These are phyloP conservation scores for Andricus curvator DNA, from an alignment of 2,888 invertebrate species.

Conservation along the genomic window DNA sequence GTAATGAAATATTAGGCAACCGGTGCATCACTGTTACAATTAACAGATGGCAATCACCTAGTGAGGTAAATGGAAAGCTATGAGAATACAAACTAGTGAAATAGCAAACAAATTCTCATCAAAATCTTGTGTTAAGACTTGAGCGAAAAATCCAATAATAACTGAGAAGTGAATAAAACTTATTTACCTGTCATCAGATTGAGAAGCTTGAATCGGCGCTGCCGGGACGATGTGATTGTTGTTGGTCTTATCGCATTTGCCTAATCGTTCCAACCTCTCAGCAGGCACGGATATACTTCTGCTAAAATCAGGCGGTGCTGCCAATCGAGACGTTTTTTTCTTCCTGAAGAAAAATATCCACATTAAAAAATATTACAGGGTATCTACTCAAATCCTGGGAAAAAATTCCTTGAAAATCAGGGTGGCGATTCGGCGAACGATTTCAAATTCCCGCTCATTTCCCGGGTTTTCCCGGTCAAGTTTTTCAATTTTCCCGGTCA, in stretches of 20 bases:
- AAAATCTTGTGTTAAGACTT: background rate
- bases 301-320: conserved; percentile 87
- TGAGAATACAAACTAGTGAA: conserved; percentile 40
- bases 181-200: conserved; percentile 79
- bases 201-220: conserved; percentile 72
- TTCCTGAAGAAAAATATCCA: conserved; percentile 80
- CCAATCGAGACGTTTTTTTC: conserved; percentile 85
- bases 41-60: conserved; percentile 12
- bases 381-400: too few relatives aligned
- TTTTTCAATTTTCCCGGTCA: too few relatives aligned
- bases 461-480: too few relatives aligned
- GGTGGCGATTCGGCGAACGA: too few relatives aligned
- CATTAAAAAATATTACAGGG: background rate
- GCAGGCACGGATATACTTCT: conserved; percentile 94
- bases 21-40: conserved; percentile 44
- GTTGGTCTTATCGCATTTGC: conserved; percentile 72
- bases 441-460: too few relatives aligned
- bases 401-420: too few relatives aligned
- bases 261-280: conserved; percentile 81
- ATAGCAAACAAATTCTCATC: conserved; percentile 38
- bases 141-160: background rate
- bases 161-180: conserved; percentile 21
- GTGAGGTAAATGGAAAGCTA: conserved; percentile 33
- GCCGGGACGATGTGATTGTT: conserved; percentile 71
- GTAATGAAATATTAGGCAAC: conserved; percentile 49